Evolutionary conservation across 2,113 vertebrate genomes (phyloP), one percentile per base, ranked within the genome.

Genomic region (Chionis minor): DNA sequence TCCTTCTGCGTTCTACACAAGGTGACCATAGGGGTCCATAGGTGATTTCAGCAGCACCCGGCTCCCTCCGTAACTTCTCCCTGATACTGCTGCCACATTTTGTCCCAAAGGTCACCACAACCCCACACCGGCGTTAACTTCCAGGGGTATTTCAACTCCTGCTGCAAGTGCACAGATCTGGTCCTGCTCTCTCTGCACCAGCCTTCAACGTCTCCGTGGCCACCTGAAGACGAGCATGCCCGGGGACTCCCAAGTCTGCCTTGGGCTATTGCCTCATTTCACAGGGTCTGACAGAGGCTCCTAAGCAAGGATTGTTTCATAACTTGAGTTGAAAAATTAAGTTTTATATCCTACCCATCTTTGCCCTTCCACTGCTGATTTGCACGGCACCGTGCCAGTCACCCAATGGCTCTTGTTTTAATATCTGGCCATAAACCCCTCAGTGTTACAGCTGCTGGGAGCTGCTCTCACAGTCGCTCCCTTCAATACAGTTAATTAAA

Each of bases 401-500:
- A 97, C 94, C 97, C 93, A 49, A 2, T 40, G 92, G 96, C 97
- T 97, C 86, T 93, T 87, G 79, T 90, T 97, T 97, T 97, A 97
- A 95, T 96, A 96, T 90, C 92, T 95, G 96, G 69, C 95, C 94
- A 95, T 98, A 98, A 98, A 98, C 95, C 95, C 96, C 95, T 96
- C 94, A 86, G 52, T 85, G 94, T 81, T 96, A 96, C 95, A 97
- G 97, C 97, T 72, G 87, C 95, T 92, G 55, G 93, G 88, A 97
- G 95, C 95, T 58, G 87, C 97, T 94, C 93, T 91, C 80, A 27
- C 86, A 94, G 86, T 95, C 81, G 47, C 73, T 88, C 87, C 87
- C 89, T 92, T 96, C 96, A 86, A 92, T 40, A 55, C 81, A 96
- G 97, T 95, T 98, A 96, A 98, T 98, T 98, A 98, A 98, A 97